Evolutionary conservation across 2,888 invertebrate genomes (phyloP).

Genomic region (Tenthredo mesomela): DNA sequence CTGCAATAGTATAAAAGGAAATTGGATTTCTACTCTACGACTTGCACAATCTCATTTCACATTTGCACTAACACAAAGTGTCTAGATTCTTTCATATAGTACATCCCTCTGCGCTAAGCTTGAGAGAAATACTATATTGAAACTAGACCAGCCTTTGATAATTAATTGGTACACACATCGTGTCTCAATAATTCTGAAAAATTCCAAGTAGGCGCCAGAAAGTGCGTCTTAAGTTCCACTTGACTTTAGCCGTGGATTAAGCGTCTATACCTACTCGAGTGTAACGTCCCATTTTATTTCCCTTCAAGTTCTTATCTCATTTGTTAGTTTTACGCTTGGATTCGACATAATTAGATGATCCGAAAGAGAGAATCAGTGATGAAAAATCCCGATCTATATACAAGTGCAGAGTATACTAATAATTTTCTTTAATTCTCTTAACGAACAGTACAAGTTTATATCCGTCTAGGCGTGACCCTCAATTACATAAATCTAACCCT

Average conservation of each 20-base stretch:
- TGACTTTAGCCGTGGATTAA: constrained; percentile 40
- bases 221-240: constrained; percentile 39
- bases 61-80: background rate
- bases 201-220: constrained; percentile 33
- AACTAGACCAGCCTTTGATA: background rate
- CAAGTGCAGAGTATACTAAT: background rate
- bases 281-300: constrained; percentile 6
- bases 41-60: background rate
- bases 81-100: too few relatives aligned
- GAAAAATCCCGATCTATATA: background rate
- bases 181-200: background rate
- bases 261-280: constrained; percentile 26
- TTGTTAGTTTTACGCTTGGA: background rate
- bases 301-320: constrained; percentile 38
- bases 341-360: background rate
- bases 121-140: background rate
- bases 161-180: background rate
- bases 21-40: background rate
- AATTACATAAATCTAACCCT: constrained; percentile 46
- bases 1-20: background rate
- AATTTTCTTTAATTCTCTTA: constrained; percentile 20
- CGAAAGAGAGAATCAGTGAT: background rate
- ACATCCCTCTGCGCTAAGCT: background rate
- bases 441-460: constrained; percentile 29
- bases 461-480: constrained; percentile 44